Conservation (phyloP, 2,888 invertebrate species). For the Ditula angustiorana region DNA sequence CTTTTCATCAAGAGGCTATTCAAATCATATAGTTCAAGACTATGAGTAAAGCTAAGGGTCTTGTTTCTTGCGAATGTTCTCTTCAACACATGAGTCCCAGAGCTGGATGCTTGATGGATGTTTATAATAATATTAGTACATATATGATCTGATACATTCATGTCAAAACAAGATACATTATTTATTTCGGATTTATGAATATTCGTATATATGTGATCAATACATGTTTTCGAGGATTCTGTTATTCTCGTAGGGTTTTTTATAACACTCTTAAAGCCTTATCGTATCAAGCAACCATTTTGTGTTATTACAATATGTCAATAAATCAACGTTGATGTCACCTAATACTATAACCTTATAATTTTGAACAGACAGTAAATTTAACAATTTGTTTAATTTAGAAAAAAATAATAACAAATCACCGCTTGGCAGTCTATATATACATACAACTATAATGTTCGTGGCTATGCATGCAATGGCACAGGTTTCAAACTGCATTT, state of each 20-base stretch:
- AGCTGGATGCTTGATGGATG: no score
- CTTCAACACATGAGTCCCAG: no score
- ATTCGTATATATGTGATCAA: background rate
- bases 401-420: background rate
- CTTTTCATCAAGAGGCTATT: background rate
- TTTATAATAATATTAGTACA: no score
- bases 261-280: background rate
- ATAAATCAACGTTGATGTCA: slow-evolving; percentile 1
- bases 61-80: no score
- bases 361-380: background rate
- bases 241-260: background rate
- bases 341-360: background rate
- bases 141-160: slow-evolving; percentile 2
- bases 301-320: background rate
- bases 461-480: slow-evolving; percentile 1
- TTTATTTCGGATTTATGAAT: background rate
- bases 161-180: background rate
- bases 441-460: slow-evolving; percentile 5
- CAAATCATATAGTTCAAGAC: background rate
- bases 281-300: background rate
- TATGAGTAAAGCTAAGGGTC: no score
- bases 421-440: slow-evolving; percentile 11
- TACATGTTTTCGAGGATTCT: background rate
- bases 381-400: background rate
- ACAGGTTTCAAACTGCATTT: slow-evolving; percentile 21